Conservation (phyloP, 2,113 vertebrate species). For the Garra rufa region DNA sequence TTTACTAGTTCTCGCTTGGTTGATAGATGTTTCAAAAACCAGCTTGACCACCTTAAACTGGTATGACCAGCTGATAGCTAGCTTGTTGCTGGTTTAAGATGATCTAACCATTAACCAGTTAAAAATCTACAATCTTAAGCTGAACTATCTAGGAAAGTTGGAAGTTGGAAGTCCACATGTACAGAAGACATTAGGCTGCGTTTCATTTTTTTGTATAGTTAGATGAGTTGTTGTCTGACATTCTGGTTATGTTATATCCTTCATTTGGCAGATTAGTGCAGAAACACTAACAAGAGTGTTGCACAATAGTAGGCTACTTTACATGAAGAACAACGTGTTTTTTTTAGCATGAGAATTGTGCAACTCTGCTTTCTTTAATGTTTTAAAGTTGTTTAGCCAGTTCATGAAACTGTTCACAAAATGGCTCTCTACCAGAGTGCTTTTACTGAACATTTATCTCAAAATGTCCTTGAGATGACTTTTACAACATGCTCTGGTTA, state of each 20-base stretch:
- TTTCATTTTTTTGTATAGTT: background rate
- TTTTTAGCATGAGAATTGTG: background rate
- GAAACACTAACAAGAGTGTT: background rate
- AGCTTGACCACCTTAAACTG: background rate
- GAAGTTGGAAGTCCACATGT: constrained; percentile 13
- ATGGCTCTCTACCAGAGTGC: background rate
- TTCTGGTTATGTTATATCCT: background rate
- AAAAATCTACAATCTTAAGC: background rate
- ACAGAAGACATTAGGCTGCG: background rate
- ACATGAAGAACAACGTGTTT: background rate
- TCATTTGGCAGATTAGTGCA: background rate
- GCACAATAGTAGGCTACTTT: background rate
- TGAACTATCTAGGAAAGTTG: background rate
- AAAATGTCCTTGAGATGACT: background rate
- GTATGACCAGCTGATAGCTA: background rate
- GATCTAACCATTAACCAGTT: background rate
- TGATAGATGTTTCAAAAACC: background rate
- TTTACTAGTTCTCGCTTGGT: background rate
- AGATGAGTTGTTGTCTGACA: background rate
- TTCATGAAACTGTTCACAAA: background rate
- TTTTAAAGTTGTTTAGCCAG: constrained; percentile 14
- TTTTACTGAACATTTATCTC: background rate
- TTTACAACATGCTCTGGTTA: background rate
- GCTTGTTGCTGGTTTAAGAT: too few species aligned
- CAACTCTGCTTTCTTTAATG: background rate